phyloP scores from a whole-genome alignment of 2,888 invertebrate species.

The Brachypterus glaber region DNA sequence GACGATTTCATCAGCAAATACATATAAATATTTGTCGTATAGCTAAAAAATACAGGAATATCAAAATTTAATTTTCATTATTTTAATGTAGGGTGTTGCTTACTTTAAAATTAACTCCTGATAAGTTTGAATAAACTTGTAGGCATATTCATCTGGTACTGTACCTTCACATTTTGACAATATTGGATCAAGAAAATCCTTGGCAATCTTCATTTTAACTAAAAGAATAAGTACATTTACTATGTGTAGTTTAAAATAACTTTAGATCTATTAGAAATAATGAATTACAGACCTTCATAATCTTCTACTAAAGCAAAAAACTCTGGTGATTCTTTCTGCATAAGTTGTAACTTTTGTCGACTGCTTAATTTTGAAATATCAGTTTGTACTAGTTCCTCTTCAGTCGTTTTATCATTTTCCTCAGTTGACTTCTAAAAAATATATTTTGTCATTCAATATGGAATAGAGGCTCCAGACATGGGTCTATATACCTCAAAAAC shows the following conservation, averaged over 20 bases:
- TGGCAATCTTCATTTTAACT: slow-evolving; percentile 50
- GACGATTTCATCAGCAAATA: slow-evolving; percentile 77
- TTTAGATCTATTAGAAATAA: slow-evolving; percentile 1
- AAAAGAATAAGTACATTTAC: slow-evolving; percentile 13
- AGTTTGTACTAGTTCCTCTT: slow-evolving; percentile 55
- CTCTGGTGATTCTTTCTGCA: slow-evolving; percentile 83
- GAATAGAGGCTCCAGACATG: too few relatives aligned
- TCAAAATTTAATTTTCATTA: background rate
- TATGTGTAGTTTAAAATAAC: background rate
- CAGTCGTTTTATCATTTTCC: slow-evolving; percentile 33
- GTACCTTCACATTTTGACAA: slow-evolving; percentile 52
- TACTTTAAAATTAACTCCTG: slow-evolving; percentile 42
- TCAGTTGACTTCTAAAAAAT: slow-evolving; percentile 25
- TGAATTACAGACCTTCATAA: slow-evolving; percentile 51
- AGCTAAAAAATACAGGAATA: slow-evolving; percentile 48
- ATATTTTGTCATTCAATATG: too few relatives aligned
- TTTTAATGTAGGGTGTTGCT: slow-evolving; percentile 13
- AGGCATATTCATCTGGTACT: slow-evolving; percentile 54
- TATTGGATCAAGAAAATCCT: slow-evolving; percentile 58
- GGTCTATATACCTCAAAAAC: too few relatives aligned
- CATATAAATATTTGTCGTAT: slow-evolving; percentile 77
- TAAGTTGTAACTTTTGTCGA: slow-evolving; percentile 63
- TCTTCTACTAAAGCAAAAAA: slow-evolving; percentile 69
- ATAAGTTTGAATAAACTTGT: slow-evolving; percentile 57
- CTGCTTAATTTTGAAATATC: slow-evolving; percentile 68